These are phyloP conservation scores for Amphipyra berbera DNA, from an alignment of 2,888 invertebrate genomes.

Conservation along the genomic window DNA sequence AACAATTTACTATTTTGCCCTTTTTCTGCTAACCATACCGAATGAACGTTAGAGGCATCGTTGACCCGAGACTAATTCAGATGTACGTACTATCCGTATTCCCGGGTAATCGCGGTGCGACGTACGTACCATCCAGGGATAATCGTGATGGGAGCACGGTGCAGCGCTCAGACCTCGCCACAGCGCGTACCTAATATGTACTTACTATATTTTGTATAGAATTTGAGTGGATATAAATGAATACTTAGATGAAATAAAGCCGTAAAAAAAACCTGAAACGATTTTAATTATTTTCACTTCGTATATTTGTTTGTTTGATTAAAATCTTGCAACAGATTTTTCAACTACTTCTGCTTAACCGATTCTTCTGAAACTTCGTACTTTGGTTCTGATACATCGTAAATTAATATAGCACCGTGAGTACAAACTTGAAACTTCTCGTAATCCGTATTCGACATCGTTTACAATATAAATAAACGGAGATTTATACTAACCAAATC, in stretches of 20 bases:
- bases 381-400: too few relatives aligned
- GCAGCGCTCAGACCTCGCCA: constrained; percentile 14
- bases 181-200: constrained; percentile 9
- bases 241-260: background rate
- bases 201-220: background rate
- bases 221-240: background rate
- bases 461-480: too few relatives aligned
- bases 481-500: too few relatives aligned
- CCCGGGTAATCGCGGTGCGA: constrained; percentile 12
- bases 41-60: constrained; percentile 26
- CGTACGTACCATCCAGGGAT: background rate
- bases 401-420: too few relatives aligned
- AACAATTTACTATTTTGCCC: background rate
- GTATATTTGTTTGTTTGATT: too few relatives aligned
- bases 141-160: background rate
- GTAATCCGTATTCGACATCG: too few relatives aligned
- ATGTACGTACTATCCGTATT: constrained; percentile 37
- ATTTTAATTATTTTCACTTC: too few relatives aligned
- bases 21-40: constrained; percentile 31
- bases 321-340: too few relatives aligned
- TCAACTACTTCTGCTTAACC: too few relatives aligned
- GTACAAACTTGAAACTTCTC: too few relatives aligned
- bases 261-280: too few relatives aligned
- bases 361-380: too few relatives aligned
- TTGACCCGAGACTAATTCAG: constrained; percentile 47